Base-by-base conservation (phyloP, 2,797 vertebrate species). In the Intellagama lesueurii region DNA sequence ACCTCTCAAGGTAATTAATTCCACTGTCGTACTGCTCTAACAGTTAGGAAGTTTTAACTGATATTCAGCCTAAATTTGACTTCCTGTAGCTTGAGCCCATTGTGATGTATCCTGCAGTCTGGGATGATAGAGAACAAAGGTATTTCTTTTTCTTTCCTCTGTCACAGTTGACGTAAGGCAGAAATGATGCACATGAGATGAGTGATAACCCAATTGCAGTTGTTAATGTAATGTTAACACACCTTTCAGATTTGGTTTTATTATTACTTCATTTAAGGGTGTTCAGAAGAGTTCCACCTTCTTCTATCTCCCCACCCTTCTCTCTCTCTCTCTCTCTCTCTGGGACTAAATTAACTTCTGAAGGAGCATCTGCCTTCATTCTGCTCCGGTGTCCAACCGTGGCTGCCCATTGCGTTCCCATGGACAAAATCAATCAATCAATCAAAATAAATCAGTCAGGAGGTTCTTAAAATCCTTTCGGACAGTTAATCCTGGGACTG, bases 141-240 rank as follows among this genome's bases (percentile, higher is more conserved):
- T n/a, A n/a, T n/a, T n/a, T n/a, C n/a, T 52, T 52, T 49, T 52
- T 11, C 52, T 12, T 52, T 12, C 52, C 52, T 12, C 52, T 11
- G 52, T 64, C 26, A 89, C 30, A 0, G 0, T 47, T 87, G 49
- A 26, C 66, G 28, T 0, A 35, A 2, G 22, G 0, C 0, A 12
- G 5, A 83, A 88, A 30, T 75, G 60, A n/a, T 79, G 89, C 85
- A 68, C 17, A 81, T n/a, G 84, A 81, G 26, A 40, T 44, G 35
- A 86, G 79, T 12, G 81, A 87, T 30, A 77, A 72, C 83, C 76
- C 16, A 52, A 79, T 4, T 77, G 11, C 64, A 70, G 19, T 68
- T 81, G 78, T 91, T 92, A 89, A 87, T 3, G n/a, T 72, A n/a
- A n/a, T n/a, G n/a, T 49, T 79, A 85, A 89, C 68, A 73, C 69